Evolutionary conservation across 92 coral and sea anemone genomes (phyloP).

Genomic region (Parazoanthus atlanticus): DNA sequence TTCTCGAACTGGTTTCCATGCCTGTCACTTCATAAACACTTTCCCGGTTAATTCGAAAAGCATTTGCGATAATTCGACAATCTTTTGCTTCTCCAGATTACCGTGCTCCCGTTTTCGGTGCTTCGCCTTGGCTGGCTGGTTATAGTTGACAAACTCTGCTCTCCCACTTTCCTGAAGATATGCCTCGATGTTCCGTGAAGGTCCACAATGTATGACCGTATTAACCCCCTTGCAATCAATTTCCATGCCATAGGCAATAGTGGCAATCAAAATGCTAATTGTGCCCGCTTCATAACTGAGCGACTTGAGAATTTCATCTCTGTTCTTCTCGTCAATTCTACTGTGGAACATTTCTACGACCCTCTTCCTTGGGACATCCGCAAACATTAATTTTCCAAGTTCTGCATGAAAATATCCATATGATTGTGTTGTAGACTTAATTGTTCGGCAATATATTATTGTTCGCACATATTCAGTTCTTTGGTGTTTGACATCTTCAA

Average conservation of each 20-base stretch:
- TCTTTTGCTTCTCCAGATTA: constrained; percentile 60
- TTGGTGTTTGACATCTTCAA: constrained; percentile 36
- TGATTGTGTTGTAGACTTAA: constrained; percentile 20
- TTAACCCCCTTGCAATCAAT: constrained; percentile 56
- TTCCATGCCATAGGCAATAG: constrained; percentile 72
- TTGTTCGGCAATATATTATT: constrained; percentile 53
- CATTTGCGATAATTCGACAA: constrained; percentile 52
- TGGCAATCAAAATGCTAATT: constrained; percentile 49
- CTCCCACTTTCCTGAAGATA: constrained; percentile 68
- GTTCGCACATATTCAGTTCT: constrained; percentile 31
- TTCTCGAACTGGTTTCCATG: constrained; percentile 58
- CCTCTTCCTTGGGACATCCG: constrained; percentile 37
- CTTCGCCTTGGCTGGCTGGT: constrained; percentile 47
- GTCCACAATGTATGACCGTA: constrained; percentile 58
- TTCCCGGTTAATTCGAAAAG: constrained; percentile 55
- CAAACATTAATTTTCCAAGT: constrained; percentile 39
- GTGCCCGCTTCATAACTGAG: constrained; percentile 24
- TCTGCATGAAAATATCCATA: constrained; percentile 45
- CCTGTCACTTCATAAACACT: constrained; percentile 59
- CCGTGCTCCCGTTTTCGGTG: constrained; percentile 55
- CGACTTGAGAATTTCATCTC: constrained; percentile 44
- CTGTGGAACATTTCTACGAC: constrained; percentile 65
- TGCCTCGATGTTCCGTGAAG: constrained; percentile 52
- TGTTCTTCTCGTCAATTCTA: constrained; percentile 52
- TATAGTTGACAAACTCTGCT: constrained; percentile 54